Base-by-base conservation (phyloP, 2,888 invertebrate genomes). In the Xestia rhomboidea region DNA sequence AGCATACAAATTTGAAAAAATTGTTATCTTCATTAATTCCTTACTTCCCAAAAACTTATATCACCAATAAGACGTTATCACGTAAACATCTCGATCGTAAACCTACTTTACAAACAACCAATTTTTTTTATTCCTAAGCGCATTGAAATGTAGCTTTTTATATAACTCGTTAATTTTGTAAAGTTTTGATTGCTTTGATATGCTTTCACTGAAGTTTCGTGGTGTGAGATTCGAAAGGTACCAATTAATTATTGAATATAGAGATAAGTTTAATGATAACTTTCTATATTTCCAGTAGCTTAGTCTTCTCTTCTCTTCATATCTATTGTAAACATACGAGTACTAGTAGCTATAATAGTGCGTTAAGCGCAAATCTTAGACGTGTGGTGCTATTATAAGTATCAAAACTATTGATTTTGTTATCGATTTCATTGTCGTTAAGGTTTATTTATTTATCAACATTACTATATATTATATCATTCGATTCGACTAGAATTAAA, bases 301-400 rank as follows among this genome's bases (percentile, higher is more conserved):
- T 88, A 83, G 82, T 77, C 70, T 67, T 91, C 88, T 90, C 86
- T 84, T 90, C 91, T 92, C 89, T 90, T 89, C 92, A 92, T 93
- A 93, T 93, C 93, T 93, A 86, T 85, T 80, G 71, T 85, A 88
- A 80, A 73, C 84, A 81, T 76, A 81, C 68, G n/a, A n/a, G n/a
- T 73, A 63, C 67, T 73, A 63, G 69, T 83, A 89, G 83, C 30
- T 78, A 75, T 80, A 54, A 79, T 82, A 82, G 82, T 75, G 84
- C 79, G 78, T 86, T 73, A 77, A 73, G 81, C 81, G 89, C 90
- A 91, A 89, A 89, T 83, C 86, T 88, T 94, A 94, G 94, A 89
- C 89, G 94, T 94, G 93, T 95, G 95, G 95, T 95, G 95, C 95
- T 95, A 95, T 86, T 90, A 81, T 90, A 91, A 91, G 92, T 89